Evolutionary conservation across 1,140 invertebrate genomes (phyloP).

Genomic region (Pogonognathellus flavescens): DNA sequence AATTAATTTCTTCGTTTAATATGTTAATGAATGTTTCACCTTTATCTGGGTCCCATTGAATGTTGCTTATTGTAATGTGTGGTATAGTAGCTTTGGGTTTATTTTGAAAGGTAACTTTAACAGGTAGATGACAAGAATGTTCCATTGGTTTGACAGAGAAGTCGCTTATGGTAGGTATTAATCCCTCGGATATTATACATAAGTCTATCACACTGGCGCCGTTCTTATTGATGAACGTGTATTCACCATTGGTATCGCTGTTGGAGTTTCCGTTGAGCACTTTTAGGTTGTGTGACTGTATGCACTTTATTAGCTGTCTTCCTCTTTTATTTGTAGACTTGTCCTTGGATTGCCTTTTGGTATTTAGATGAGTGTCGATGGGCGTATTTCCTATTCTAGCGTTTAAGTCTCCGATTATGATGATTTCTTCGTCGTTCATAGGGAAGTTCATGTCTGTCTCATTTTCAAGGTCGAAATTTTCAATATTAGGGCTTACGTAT

Average conservation of each 20-base stretch:
- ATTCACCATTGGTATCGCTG: background rate
- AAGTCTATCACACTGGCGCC: constrained; percentile 33
- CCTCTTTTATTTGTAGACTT: background rate
- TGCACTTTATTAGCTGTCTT: background rate
- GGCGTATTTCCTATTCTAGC: background rate
- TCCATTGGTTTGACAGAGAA: background rate
- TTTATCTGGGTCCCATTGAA: no score
- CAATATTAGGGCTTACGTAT: background rate
- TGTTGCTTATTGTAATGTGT: no score
- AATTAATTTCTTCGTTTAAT: no score
- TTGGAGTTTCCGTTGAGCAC: background rate
- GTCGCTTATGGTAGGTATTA: background rate
- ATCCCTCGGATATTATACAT: background rate
- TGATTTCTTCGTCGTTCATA: background rate
- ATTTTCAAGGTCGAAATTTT: background rate
- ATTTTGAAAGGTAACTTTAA: background rate
- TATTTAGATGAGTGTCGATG: no score
- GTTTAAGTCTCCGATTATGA: background rate
- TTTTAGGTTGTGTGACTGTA: background rate
- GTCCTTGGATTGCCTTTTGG: background rate
- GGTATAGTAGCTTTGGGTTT: no score
- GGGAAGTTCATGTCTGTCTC: background rate
- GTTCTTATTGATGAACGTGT: background rate
- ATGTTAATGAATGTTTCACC: no score
- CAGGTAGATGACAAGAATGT: background rate